Evolutionary conservation across 1,140 invertebrate genomes (phyloP).

Genomic region (Aphaenogaster rudis): DNA sequence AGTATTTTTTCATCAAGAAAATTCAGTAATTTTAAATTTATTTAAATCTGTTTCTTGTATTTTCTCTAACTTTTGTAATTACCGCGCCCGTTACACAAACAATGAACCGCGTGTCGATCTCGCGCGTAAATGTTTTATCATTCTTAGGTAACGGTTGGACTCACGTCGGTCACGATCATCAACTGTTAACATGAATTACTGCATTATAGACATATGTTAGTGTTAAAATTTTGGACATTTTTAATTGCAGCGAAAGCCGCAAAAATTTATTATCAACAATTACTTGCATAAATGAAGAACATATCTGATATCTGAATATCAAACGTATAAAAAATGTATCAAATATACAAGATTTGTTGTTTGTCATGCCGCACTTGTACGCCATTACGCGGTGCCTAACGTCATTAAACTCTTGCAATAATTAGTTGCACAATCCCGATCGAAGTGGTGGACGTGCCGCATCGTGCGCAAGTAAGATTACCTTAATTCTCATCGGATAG

Average conservation of each 20-base stretch:
- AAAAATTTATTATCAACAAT: not conserved
- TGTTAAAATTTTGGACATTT: not conserved
- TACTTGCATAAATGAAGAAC: not conserved
- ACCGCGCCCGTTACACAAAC: not conserved
- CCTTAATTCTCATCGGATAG: not conserved
- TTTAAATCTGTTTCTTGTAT: not conserved
- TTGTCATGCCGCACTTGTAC: not conserved
- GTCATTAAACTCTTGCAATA: not conserved
- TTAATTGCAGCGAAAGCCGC: not conserved
- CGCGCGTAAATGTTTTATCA: not conserved
- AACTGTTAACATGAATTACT: not conserved
- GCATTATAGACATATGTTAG: not conserved
- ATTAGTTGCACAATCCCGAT: not conserved
- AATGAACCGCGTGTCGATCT: not conserved
- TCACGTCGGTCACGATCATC: not conserved
- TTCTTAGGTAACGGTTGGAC: not conserved
- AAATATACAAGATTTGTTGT: not conserved
- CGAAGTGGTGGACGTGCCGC: not conserved
- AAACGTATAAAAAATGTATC: not conserved
- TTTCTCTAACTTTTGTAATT: not conserved
- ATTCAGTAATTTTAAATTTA: not conserved
- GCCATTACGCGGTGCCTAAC: not conserved
- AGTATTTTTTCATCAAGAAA: not conserved
- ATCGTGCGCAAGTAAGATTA: constrained; percentile 31
- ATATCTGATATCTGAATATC: not conserved